A percentile compares a stretch with the other conserved stretches of the same genome.
Conservation (phyloP, 1,140 invertebrate genomes). For the Drosophila sp. region DNA sequence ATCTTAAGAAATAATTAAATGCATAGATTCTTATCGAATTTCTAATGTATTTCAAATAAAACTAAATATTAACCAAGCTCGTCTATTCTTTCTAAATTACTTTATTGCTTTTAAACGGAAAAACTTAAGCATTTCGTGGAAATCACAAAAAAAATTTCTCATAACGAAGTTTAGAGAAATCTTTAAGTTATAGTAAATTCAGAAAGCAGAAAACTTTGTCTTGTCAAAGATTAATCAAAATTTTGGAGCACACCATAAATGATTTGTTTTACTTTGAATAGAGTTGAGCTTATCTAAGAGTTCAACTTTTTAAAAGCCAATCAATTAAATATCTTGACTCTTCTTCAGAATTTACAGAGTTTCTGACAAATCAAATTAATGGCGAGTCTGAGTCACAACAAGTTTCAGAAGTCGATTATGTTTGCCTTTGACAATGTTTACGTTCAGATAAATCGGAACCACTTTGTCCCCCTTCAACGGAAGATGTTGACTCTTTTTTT, state of each 20-base stretch:
- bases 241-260: constrained; percentile 2
- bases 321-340: background rate
- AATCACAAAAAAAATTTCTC: background rate
- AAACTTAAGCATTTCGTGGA: constrained; percentile 1
- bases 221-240: constrained; percentile 14
- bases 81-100: background rate
- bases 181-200: background rate
- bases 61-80: no score
- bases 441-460: background rate
- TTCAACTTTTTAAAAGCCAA: background rate
- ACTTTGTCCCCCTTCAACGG: background rate
- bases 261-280: constrained; percentile 7
- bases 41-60: no score
- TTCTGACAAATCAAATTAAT: no score
- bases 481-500: background rate
- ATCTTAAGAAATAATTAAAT: no score
- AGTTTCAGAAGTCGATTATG: background rate
- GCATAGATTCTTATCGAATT: no score
- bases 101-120: background rate
- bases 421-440: background rate
- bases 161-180: constrained; percentile 9
- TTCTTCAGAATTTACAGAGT: background rate
- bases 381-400: background rate
- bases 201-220: constrained; percentile 1
- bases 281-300: constrained; percentile 5